Evolutionary conservation across 2,888 invertebrate species (phyloP).

Genomic region (Lasioglossum villosulum): DNA sequence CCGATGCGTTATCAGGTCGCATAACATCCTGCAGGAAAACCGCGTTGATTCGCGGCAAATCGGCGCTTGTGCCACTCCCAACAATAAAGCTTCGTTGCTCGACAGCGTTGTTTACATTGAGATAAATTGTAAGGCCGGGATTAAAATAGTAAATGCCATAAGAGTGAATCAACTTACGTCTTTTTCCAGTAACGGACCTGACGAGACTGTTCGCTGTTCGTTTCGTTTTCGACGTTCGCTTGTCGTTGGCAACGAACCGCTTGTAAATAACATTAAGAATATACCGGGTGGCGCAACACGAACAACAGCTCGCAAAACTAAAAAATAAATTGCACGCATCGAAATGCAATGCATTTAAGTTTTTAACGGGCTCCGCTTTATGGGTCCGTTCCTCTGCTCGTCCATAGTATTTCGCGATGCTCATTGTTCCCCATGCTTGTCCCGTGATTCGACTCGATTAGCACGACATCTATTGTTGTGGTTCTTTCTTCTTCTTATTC

Average conservation of each 20-base stretch:
- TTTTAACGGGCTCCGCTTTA: conserved; percentile 26
- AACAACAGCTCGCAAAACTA: too few species aligned
- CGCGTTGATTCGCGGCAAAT: background rate
- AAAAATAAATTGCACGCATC: background rate
- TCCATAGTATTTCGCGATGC: conserved; percentile 16
- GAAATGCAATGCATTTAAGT: conserved; percentile 12
- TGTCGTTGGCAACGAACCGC: too few species aligned
- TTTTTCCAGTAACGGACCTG: too few species aligned
- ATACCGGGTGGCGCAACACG: too few species aligned
- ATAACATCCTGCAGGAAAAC: background rate
- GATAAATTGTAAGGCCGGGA: too few species aligned
- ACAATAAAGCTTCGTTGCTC: background rate
- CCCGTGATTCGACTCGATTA: conserved; percentile 12
- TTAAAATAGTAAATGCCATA: too few species aligned
- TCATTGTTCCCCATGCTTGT: conserved; percentile 14
- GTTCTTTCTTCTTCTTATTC: background rate
- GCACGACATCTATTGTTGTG: background rate
- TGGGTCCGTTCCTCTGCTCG: conserved; percentile 15
- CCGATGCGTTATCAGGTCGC: background rate
- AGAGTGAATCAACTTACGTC: too few species aligned
- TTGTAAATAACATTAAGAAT: too few species aligned
- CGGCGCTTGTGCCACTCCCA: background rate
- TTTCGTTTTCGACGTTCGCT: too few species aligned
- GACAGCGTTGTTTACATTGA: background rate
- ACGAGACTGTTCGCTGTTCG: too few species aligned